Evolutionary conservation across 2,797 vertebrate species (phyloP).

Genomic region (Cuniculus paca): DNA sequence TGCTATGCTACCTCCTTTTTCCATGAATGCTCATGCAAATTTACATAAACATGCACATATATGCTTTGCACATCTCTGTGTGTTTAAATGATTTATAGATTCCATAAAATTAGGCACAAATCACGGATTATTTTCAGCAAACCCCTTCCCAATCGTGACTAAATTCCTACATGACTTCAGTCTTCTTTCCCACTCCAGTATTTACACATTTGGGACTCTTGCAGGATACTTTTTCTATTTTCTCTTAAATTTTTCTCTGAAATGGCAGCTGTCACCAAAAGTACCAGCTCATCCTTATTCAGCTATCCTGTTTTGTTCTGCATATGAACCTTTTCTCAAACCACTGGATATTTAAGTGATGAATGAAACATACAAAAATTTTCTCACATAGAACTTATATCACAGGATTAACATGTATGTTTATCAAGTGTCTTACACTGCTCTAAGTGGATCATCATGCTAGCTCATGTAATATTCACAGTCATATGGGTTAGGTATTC

Average conservation of each 20-base stretch:
- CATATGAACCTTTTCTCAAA: background rate
- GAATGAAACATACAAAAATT: background rate
- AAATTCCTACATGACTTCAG: background rate
- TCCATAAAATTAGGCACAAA: background rate
- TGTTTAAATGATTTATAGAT: background rate
- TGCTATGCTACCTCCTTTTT: background rate
- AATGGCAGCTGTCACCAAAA: background rate
- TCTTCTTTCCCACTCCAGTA: background rate
- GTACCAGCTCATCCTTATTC: constrained; percentile 1
- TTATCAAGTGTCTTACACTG: background rate
- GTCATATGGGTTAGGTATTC: background rate
- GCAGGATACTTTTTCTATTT: background rate
- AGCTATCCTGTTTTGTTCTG: background rate
- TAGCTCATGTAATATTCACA: background rate
- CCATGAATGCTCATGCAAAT: background rate
- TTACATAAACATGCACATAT: background rate
- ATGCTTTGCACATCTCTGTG: background rate
- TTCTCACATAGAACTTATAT: background rate
- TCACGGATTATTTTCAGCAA: background rate
- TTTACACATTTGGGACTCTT: background rate
- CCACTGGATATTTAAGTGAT: background rate
- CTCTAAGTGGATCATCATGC: background rate
- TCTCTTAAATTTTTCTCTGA: background rate
- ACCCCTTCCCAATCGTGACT: background rate
- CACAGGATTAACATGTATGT: background rate